phyloP scores from a whole-genome alignment of 2,888 invertebrate genomes.

The Ennomos erosarius region DNA sequence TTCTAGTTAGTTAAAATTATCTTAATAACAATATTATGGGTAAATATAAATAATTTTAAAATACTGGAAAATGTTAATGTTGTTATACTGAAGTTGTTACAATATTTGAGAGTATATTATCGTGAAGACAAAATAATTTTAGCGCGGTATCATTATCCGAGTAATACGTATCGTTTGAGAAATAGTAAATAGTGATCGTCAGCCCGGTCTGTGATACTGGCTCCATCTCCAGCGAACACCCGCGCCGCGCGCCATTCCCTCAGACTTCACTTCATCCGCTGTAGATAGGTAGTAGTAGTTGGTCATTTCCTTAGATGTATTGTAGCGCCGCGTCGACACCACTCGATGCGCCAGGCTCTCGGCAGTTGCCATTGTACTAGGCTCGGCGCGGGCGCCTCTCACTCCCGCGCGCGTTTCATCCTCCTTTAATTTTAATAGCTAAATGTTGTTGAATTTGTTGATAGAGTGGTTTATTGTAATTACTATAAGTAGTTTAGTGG shows the following conservation, averaged over 20 bases:
- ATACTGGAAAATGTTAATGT: constrained; percentile 82
- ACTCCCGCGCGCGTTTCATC: constrained; percentile 54
- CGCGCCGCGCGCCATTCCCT: constrained; percentile 9
- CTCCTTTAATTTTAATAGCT: constrained; percentile 81
- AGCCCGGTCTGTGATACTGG: constrained; percentile 30
- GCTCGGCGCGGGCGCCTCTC: constrained; percentile 40
- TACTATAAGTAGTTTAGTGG: constrained; percentile 66
- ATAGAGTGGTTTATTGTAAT: constrained; percentile 81
- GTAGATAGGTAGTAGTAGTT: constrained; percentile 27
- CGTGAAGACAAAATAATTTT: constrained; percentile 74
- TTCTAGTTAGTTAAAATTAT: constrained; percentile 76
- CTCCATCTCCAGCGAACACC: constrained; percentile 22
- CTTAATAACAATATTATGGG: constrained; percentile 66
- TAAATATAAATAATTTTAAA: constrained; percentile 79
- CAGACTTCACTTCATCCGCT: constrained; percentile 28
- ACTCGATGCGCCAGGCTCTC: constrained; percentile 25
- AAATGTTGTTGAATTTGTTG: constrained; percentile 84
- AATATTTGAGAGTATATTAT: constrained; percentile 86
- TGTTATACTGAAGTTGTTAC: constrained; percentile 86
- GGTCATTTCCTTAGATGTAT: constrained; percentile 26
- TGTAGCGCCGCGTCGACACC: constrained; percentile 27
- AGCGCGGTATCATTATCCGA: constrained; percentile 68
- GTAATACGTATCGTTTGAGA: constrained; percentile 66
- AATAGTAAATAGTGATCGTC: constrained; percentile 72
- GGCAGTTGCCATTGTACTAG: constrained; percentile 35